Base-by-base conservation (phyloP, 2,797 vertebrate species). In the Limnodromus scolopaceus region DNA sequence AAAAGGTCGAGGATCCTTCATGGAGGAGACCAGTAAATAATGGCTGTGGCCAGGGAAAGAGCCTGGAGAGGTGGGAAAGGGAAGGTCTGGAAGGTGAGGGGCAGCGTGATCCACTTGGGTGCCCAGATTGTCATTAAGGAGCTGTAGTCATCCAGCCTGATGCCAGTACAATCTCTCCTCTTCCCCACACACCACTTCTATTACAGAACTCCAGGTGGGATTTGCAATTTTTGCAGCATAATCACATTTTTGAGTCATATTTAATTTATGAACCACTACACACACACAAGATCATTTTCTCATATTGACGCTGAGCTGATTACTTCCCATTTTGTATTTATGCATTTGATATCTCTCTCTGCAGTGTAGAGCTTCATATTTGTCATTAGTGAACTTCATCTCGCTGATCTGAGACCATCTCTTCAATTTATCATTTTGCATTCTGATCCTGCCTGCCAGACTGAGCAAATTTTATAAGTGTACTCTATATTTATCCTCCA, bases 221-320 rank as follows among this genome's bases (percentile, higher is more conserved):
- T 93, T 92, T 89, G 86, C 54, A 82, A 58, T 87, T 94, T 93
- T 66, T 95, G 83, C 51, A 95, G 23, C 55, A 92, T 48, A 93
- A 96, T 93, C 93, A 93, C 51, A 92, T 89, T 87, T 88, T 96
- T 87, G 77, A 96, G 58, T 94, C 84, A 84, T 94, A 93, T 93
- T 93, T 96, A 92, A 96, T 95, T 97, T 96, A 91, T 82, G 88
- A 95, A 64, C 49, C 78, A 51, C 92, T 87, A 55, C 24, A 84
- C 66, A 89, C 83, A 94, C 83, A 94, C 57, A 79, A 81, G 80
- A 87, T 89, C 66, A 74, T 96, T 94, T 94, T 91, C 90, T 93
- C 93, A 58, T 87, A 89, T 87, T 92, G 92, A 91, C 0, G 8
- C 75, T 84, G 91, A 95, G 84, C 53, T 93, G 83, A 93, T 95